Conservation (phyloP, 1,140 invertebrate genomes). For the Anoplolepis gracilipes region DNA sequence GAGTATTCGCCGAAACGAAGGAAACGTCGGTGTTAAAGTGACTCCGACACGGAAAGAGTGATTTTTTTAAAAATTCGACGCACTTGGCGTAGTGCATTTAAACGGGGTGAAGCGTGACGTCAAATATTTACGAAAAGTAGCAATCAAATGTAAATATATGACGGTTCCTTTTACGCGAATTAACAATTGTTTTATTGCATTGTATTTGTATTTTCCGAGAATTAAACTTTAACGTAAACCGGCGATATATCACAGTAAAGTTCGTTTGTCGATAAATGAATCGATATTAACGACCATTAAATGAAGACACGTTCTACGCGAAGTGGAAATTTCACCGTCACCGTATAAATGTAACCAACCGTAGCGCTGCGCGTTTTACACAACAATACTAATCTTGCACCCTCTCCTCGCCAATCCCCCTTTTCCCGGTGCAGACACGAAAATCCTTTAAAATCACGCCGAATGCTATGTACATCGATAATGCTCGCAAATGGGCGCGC, state of each 20-base stretch:
- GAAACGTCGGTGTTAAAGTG: constrained; percentile 11
- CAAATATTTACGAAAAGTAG: not conserved
- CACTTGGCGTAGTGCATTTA: not conserved
- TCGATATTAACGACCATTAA: constrained; percentile 55
- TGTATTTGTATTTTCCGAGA: constrained; percentile 30
- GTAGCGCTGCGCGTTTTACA: constrained; percentile 59
- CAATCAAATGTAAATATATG: constrained; percentile 19
- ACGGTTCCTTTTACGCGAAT: constrained; percentile 14
- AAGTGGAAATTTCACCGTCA: constrained; percentile 64
- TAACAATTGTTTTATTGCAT: constrained; percentile 21
- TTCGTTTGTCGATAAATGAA: constrained; percentile 36
- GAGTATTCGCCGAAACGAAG: constrained; percentile 5
- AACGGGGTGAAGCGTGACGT: not conserved
- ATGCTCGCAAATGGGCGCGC: constrained; percentile 55
- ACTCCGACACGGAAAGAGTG: not conserved
- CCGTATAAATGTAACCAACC: constrained; percentile 63
- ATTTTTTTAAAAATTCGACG: constrained; percentile 22
- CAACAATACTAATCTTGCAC: constrained; percentile 71
- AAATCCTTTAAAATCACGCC: constrained; percentile 67
- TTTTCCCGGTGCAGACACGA: constrained; percentile 21
- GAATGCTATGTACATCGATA: constrained; percentile 52
- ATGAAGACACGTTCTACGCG: constrained; percentile 60
- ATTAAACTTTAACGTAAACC: constrained; percentile 30
- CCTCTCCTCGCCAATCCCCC: constrained; percentile 21
- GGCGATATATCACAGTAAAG: constrained; percentile 1